Conservation (phyloP, 2,113 vertebrate genomes). For the Oreamnos americanus region DNA sequence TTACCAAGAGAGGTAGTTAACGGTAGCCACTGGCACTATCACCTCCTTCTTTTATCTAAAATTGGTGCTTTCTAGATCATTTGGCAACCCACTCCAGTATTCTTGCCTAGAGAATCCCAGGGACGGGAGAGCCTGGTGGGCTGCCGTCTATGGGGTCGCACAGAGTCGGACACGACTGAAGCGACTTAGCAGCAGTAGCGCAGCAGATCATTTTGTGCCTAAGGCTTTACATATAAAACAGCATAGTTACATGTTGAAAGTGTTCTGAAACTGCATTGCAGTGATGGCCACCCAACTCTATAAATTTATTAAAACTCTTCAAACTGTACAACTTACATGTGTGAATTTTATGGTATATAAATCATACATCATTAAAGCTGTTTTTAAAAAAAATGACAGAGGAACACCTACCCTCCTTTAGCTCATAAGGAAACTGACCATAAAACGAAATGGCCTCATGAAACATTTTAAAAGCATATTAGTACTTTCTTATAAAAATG, state of each 20-base stretch:
- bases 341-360: not conserved
- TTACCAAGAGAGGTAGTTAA: not conserved
- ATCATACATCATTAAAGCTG: not conserved
- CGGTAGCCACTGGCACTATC: not conserved
- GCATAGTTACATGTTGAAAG: not conserved
- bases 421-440: not conserved
- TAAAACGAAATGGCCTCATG: not conserved
- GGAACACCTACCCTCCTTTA: not conserved
- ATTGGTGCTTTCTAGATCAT: not conserved
- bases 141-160: too few relatives aligned
- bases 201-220: not conserved
- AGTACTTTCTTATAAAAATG: slow-evolving; percentile 4
- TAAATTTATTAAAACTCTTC: slow-evolving; percentile 19
- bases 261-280: slow-evolving; percentile 18
- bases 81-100: not conserved
- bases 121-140: too few relatives aligned
- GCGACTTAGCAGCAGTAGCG: too few relatives aligned
- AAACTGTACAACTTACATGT: not conserved
- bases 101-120: too few relatives aligned
- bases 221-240: not conserved
- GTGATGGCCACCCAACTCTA: not conserved
- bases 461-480: slow-evolving; percentile 21
- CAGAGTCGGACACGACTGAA: too few relatives aligned
- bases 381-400: not conserved
- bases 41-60: not conserved